These are phyloP conservation scores for Amyelois transitella DNA, from an alignment of 1,140 invertebrate genomes.

Conservation along the genomic window DNA sequence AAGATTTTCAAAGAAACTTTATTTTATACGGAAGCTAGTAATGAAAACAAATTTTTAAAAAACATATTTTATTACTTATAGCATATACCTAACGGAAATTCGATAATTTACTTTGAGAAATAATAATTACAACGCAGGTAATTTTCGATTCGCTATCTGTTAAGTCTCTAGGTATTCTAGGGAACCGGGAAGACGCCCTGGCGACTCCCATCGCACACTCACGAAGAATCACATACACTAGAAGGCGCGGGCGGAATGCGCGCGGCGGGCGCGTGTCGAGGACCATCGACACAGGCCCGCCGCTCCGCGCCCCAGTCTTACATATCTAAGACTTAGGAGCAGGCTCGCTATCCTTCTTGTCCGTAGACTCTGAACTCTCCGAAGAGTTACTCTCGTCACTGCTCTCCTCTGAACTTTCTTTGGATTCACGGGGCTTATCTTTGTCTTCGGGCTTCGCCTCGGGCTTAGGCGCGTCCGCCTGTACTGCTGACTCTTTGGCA, in stretches of 20 bases:
- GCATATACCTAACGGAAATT: conserved; percentile 64
- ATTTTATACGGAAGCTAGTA: conserved; percentile 2
- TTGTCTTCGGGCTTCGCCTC: conserved; percentile 30
- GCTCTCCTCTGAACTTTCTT: conserved; percentile 44
- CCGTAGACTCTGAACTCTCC: conserved; percentile 25
- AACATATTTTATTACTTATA: conserved; percentile 68
- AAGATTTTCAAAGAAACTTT: too few species aligned
- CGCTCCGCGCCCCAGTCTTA: conserved; percentile 31
- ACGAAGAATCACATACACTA: conserved; percentile 34
- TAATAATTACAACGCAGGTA: conserved; percentile 69
- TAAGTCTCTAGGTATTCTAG: conserved; percentile 67
- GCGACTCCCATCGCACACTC: conserved; percentile 25
- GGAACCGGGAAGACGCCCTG: conserved; percentile 23
- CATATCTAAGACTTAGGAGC: conserved; percentile 47
- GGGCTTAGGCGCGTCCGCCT: conserved; percentile 19
- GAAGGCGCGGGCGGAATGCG: conserved; percentile 20
- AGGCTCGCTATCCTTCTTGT: conserved; percentile 7
- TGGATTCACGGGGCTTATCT: conserved; percentile 16
- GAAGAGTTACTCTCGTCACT: conserved; percentile 27
- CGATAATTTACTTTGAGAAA: conserved; percentile 67
- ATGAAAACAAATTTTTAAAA: conserved; percentile 37
- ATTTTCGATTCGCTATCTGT: conserved; percentile 67
- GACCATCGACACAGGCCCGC: conserved; percentile 62
- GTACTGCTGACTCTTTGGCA: conserved; percentile 4
- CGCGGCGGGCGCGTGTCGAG: conserved; percentile 66